phyloP scores from a whole-genome alignment of 2,113 vertebrate genomes.

The Meleagris gallopavo region DNA sequence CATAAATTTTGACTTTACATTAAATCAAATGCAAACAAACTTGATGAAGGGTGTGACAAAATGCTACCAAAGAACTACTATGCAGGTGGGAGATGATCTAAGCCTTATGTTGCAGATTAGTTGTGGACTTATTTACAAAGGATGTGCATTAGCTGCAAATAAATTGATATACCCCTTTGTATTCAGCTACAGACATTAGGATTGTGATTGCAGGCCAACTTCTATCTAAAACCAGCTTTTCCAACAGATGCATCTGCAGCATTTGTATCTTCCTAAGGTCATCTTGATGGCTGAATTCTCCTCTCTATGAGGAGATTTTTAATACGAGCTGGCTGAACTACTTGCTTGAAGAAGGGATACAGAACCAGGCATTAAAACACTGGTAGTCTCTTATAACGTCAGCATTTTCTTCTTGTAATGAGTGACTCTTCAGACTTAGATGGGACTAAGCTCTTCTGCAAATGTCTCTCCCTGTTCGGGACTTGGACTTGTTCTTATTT shows the following conservation, averaged over 20 bases:
- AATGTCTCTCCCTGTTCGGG: not conserved
- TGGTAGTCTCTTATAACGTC: not conserved
- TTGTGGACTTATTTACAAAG: slow-evolving; percentile 27
- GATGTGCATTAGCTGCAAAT: not conserved
- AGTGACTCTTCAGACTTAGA: not conserved
- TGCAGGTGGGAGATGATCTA: slow-evolving; percentile 42
- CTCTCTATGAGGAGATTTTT: not conserved
- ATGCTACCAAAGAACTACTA: slow-evolving; percentile 31
- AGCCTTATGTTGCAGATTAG: slow-evolving; percentile 23
- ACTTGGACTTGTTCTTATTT: not conserved
- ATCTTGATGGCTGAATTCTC: not conserved
- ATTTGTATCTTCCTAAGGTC: not conserved
- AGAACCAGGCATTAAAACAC: not conserved
- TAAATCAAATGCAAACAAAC: slow-evolving; percentile 47
- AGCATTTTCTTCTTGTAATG: not conserved
- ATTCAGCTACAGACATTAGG: not conserved
- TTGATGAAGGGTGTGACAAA: slow-evolving; percentile 40
- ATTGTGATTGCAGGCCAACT: not conserved
- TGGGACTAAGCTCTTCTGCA: not conserved
- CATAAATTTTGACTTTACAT: slow-evolving; percentile 49
- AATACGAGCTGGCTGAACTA: not conserved
- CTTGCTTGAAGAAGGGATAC: not conserved
- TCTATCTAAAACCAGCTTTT: not conserved
- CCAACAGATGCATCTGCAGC: not conserved
- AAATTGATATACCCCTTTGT: slow-evolving; percentile 2